These are phyloP conservation scores for Herminia tarsipennalis DNA, from an alignment of 2,888 invertebrate genomes.

Conservation along the genomic window DNA sequence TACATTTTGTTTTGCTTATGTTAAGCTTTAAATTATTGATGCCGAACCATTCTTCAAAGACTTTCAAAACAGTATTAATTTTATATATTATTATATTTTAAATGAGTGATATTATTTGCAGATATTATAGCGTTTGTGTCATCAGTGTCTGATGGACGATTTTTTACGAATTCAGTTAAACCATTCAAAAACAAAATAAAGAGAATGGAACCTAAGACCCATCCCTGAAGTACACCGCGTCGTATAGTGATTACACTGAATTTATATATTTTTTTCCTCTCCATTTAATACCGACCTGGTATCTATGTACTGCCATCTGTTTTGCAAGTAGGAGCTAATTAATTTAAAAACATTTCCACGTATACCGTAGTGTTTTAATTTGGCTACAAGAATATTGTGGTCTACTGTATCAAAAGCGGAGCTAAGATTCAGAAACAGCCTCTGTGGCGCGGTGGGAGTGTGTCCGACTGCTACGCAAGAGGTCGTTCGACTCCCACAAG, in stretches of 20 bases:
- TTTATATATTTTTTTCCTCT: not conserved
- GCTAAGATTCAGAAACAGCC: too few species aligned
- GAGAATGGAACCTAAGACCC: not conserved
- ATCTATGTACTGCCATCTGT: not conserved
- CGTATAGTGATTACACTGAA: not conserved
- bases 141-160: not conserved
- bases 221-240: not conserved
- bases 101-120: too few species aligned
- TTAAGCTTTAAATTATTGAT: not conserved
- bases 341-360: not conserved
- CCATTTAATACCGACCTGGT: not conserved
- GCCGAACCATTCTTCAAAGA: too few species aligned
- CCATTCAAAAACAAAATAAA: not conserved
- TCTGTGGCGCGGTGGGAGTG: too few species aligned
- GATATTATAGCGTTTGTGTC: not conserved
- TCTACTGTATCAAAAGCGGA: too few species aligned
- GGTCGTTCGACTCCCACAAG: too few species aligned
- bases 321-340: not conserved
- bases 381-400: not conserved
- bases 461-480: too few species aligned
- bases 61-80: too few species aligned
- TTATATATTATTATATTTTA: too few species aligned
- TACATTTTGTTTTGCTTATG: not conserved
- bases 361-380: not conserved
- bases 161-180: not conserved